Evolutionary conservation across 2,888 invertebrate genomes (phyloP).

Genomic region (Ophion obscuratus): DNA sequence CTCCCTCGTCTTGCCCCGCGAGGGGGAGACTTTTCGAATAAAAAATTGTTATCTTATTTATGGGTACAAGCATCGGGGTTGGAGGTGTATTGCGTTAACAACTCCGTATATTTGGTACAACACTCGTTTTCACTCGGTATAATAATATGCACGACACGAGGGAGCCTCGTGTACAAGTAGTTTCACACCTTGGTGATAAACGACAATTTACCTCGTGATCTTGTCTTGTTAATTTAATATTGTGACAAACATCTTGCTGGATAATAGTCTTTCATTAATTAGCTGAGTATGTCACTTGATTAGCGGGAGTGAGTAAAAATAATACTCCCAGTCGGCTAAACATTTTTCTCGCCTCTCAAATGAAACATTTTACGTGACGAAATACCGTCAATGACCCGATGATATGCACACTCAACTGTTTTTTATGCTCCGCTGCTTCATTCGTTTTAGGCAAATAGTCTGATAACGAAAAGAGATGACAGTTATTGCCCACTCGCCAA

Average conservation of each 20-base stretch:
- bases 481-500: conserved; percentile 47
- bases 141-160: conserved; percentile 67
- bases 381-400: conserved; percentile 29
- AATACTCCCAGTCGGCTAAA: background rate
- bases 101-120: conserved; percentile 61
- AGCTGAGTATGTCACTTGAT: conserved; percentile 51
- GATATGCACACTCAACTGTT: background rate
- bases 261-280: conserved; percentile 60
- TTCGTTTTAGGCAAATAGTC: conserved; percentile 38
- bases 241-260: background rate
- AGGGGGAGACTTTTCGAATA: conserved; percentile 71
- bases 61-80: conserved; percentile 77
- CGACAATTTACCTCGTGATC: conserved; percentile 43
- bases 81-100: conserved; percentile 65
- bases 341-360: conserved; percentile 15
- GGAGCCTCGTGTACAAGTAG: conserved; percentile 67
- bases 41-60: conserved; percentile 83
- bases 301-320: conserved; percentile 40
- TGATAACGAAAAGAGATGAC: conserved; percentile 55
- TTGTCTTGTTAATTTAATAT: conserved; percentile 41
- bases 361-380: conserved; percentile 13
- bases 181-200: conserved; percentile 70
- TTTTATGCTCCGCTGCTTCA: conserved; percentile 67
- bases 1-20: conserved; percentile 38
- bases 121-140: conserved; percentile 69